Evolutionary conservation across 2,888 invertebrate genomes (phyloP).

Genomic region (Xestia c-nigrum): DNA sequence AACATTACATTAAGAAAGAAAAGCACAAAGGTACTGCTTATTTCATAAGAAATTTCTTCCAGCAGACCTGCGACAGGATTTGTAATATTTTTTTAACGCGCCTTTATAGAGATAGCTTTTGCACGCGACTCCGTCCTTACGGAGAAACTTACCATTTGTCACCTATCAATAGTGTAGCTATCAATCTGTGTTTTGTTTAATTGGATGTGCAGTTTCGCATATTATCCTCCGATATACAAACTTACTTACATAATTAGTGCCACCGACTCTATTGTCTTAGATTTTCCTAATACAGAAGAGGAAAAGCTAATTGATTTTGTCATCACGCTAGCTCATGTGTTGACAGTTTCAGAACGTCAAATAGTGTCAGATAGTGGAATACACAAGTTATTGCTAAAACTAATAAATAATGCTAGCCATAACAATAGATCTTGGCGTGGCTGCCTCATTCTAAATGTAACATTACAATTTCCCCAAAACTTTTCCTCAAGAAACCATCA

Average conservation of each 20-base stretch:
- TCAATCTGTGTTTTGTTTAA: neutral
- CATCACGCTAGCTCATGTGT: neutral
- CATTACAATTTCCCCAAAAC: neutral
- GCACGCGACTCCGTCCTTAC: neutral
- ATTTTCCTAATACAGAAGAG: neutral
- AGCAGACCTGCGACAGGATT: no score
- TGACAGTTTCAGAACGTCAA: neutral
- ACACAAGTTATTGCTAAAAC: neutral
- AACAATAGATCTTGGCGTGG: neutral
- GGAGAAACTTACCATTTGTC: neutral
- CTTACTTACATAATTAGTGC: neutral
- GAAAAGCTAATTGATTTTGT: neutral
- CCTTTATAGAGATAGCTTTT: neutral
- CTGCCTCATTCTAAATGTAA: neutral
- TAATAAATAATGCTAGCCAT: neutral
- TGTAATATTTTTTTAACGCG: neutral
- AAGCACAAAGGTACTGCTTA: no score
- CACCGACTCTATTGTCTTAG: neutral
- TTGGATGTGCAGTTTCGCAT: neutral
- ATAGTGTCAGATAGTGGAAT: no score
- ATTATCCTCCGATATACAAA: neutral
- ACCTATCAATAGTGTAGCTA: neutral
- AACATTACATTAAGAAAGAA: no score
- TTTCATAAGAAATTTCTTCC: no score
- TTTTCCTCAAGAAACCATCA: constrained; percentile 16